Percentiles rank a stretch among this genome's conserved stretches.
Conservation (phyloP, 2,797 vertebrate species). For the Carapus acus region DNA sequence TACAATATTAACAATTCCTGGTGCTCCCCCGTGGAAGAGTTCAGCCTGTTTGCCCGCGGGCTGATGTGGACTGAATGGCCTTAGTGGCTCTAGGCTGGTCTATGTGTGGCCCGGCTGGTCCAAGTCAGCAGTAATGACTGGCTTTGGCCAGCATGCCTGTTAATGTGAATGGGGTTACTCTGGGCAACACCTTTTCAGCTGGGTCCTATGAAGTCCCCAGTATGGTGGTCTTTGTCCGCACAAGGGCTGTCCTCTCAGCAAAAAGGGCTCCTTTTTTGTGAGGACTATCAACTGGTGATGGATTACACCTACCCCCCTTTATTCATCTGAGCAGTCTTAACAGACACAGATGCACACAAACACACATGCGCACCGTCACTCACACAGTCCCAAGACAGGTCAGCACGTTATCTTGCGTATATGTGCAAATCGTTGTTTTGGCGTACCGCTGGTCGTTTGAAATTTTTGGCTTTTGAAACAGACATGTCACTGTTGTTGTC, state of each 20-base stretch:
- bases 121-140: constrained; percentile 75
- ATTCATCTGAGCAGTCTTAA: constrained; percentile 60
- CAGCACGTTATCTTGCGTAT: constrained; percentile 11
- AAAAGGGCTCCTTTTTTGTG: constrained; percentile 73
- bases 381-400: constrained; percentile 10
- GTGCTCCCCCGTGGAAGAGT: constrained; percentile 62
- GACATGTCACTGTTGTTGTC: too few species aligned
- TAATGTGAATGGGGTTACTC: constrained; percentile 77
- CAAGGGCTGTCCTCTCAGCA: constrained; percentile 78
- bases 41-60: constrained; percentile 62
- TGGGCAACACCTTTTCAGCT: constrained; percentile 78
- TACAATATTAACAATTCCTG: constrained; percentile 59
- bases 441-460: too few species aligned
- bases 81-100: constrained; percentile 69
- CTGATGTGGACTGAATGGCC: constrained; percentile 67
- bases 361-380: constrained; percentile 23
- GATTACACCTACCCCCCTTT: constrained; percentile 73
- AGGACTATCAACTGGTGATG: constrained; percentile 78
- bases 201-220: constrained; percentile 76
- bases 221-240: constrained; percentile 77
- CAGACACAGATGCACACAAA: constrained; percentile 59
- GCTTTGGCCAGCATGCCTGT: constrained; percentile 74
- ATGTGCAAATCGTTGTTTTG: background rate
- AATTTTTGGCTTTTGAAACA: too few species aligned
- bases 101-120: constrained; percentile 74